Evolutionary conservation across 2,888 invertebrate genomes (phyloP).

Genomic region (Ormyrus rosae): DNA sequence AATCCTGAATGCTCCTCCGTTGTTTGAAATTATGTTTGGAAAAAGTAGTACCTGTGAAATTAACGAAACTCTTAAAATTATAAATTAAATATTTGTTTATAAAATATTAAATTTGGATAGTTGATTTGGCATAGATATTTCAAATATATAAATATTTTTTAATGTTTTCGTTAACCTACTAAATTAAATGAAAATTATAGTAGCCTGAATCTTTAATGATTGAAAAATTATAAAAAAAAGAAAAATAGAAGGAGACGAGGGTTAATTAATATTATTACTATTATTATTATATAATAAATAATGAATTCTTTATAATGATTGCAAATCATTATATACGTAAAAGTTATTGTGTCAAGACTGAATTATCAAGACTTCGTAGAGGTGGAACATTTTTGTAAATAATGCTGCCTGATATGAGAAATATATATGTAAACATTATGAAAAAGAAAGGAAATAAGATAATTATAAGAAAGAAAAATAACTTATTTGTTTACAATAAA

Average conservation of each 20-base stretch:
- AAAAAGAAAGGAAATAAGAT: constrained; percentile 59
- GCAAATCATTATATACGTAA: constrained; percentile 57
- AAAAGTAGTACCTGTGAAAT: constrained; percentile 51
- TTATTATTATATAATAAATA: constrained; percentile 56
- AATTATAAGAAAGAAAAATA: constrained; percentile 45
- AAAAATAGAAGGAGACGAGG: constrained; percentile 47
- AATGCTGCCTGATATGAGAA: constrained; percentile 66
- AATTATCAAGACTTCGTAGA: constrained; percentile 71
- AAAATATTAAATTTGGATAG: constrained; percentile 50
- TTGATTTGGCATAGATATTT: constrained; percentile 55
- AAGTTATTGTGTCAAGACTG: constrained; percentile 71
- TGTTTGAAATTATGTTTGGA: constrained; percentile 41
- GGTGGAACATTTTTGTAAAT: constrained; percentile 72
- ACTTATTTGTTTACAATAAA: constrained; percentile 40
- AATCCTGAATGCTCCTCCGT: constrained; percentile 43
- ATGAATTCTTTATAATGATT: constrained; percentile 58
- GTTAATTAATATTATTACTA: constrained; percentile 56
- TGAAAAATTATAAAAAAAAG: constrained; percentile 38
- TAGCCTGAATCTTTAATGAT: constrained; percentile 32
- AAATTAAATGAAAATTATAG: constrained; percentile 44
- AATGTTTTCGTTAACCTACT: constrained; percentile 54
- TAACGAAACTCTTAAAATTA: constrained; percentile 34
- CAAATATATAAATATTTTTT: constrained; percentile 43
- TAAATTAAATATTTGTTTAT: constrained; percentile 43
- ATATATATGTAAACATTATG: constrained; percentile 68